Percentiles rank a stretch among this genome's conserved stretches.
phyloP scores from a whole-genome alignment of 2,113 vertebrate genomes.

The Pitta sordida region DNA sequence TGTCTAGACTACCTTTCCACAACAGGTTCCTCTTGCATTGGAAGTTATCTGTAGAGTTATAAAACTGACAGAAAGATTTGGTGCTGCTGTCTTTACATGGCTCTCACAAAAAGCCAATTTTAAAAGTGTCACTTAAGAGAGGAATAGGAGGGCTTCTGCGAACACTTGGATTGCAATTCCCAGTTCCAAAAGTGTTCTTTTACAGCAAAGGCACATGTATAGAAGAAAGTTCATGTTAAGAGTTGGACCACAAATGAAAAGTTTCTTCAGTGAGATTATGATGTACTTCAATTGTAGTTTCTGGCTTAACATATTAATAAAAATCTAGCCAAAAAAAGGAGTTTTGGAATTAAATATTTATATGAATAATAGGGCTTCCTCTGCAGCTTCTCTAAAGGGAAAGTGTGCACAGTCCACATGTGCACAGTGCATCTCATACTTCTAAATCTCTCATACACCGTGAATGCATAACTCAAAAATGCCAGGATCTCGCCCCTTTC shows the following conservation, averaged over 20 bases:
- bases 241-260: background rate
- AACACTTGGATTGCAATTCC: background rate
- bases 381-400: background rate
- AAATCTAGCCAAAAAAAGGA: background rate
- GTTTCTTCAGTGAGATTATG: background rate
- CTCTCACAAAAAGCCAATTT: background rate
- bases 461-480: accelerated
- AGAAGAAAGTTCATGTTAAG: background rate
- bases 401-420: accelerated
- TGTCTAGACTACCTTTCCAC: background rate
- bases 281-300: background rate
- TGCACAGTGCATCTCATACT: background rate
- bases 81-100: background rate
- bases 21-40: background rate
- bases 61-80: background rate
- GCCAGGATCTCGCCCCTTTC: background rate
- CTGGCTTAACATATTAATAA: background rate
- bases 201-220: background rate
- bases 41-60: background rate
- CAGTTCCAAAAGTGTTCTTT: background rate
- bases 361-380: background rate
- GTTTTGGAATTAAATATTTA: background rate
- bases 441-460: background rate
- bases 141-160: background rate
- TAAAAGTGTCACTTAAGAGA: background rate